Evolutionary conservation across 2,113 vertebrate genomes (phyloP).

Genomic region (Leiothrix lutea): DNA sequence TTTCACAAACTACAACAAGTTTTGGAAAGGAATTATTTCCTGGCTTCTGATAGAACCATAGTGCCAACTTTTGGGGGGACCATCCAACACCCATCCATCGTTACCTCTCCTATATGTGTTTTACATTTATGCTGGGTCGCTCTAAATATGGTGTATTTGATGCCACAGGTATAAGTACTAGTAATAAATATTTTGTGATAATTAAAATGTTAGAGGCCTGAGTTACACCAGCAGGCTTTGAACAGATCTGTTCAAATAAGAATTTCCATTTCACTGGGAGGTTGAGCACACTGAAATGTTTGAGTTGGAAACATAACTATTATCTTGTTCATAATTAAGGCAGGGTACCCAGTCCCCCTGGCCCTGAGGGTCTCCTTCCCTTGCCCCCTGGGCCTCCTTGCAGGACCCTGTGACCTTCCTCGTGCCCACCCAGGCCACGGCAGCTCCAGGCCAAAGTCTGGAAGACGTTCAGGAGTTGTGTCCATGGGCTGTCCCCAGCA

Average conservation of each 20-base stretch:
- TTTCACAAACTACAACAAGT: not conserved
- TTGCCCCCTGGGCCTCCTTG: not conserved
- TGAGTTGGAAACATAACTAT: not conserved
- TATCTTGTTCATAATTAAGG: accelerated
- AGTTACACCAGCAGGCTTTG: not conserved
- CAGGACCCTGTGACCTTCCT: not conserved
- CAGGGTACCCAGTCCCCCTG: not conserved
- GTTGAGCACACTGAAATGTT: not conserved
- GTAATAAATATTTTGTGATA: not conserved
- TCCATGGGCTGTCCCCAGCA: not conserved
- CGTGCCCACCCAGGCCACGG: accelerated
- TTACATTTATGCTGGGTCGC: not conserved
- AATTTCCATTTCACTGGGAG: not conserved
- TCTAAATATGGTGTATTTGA: not conserved
- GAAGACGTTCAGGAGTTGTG: accelerated
- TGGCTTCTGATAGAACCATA: not conserved
- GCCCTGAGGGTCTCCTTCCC: not conserved
- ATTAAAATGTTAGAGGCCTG: not conserved
- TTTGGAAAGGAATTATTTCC: not conserved
- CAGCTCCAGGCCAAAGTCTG: accelerated
- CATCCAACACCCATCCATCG: not conserved
- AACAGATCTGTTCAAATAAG: not conserved
- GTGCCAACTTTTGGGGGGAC: not conserved
- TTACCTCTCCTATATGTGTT: not conserved
- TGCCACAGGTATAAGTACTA: not conserved